These are phyloP conservation scores for Aldrovandia affinis DNA, from an alignment of 2,797 vertebrate genomes.

Conservation along the genomic window DNA sequence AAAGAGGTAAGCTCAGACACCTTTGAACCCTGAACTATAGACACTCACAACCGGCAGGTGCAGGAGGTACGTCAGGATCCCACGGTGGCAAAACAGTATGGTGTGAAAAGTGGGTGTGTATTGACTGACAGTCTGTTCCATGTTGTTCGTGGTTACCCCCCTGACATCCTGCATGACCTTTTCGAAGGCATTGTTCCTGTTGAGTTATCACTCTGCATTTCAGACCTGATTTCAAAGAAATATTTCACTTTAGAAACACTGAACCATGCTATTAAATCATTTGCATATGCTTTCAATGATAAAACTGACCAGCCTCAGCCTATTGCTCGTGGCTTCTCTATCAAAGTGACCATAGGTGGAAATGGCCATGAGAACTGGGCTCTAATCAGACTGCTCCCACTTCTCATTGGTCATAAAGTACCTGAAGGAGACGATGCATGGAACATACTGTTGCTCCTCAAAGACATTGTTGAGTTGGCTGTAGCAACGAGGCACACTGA, in stretches of 20 bases:
- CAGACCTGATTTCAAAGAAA: slow-evolving; percentile 25
- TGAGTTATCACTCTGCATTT: slow-evolving; percentile 35
- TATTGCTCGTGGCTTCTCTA: slow-evolving; percentile 26
- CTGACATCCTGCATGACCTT: slow-evolving; percentile 45
- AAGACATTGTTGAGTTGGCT: slow-evolving; percentile 18
- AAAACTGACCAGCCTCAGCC: slow-evolving; percentile 40
- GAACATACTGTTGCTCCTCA: slow-evolving; percentile 34
- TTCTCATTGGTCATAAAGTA: slow-evolving; percentile 43
- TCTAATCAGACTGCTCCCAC: slow-evolving; percentile 33
- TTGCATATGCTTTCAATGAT: slow-evolving; percentile 47
- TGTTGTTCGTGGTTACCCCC: slow-evolving; percentile 42
- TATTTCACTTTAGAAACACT: neutral
- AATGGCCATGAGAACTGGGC: neutral
- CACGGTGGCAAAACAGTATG: slow-evolving; percentile 12
- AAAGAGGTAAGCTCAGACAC: slow-evolving; percentile 42
- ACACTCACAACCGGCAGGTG: slow-evolving; percentile 40
- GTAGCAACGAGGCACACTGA: slow-evolving; percentile 36
- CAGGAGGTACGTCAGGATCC: slow-evolving; percentile 39
- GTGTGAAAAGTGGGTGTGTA: slow-evolving; percentile 40
- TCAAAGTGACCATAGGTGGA: slow-evolving; percentile 38
- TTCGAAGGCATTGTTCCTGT: slow-evolving; percentile 45
- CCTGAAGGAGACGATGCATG: slow-evolving; percentile 42
- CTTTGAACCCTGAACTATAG: slow-evolving; percentile 37
- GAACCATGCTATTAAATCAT: slow-evolving; percentile 22
- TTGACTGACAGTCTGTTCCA: slow-evolving; percentile 46